These are phyloP conservation scores for Drosophila mimica DNA, from an alignment of 2,888 invertebrate species.

Conservation along the genomic window DNA sequence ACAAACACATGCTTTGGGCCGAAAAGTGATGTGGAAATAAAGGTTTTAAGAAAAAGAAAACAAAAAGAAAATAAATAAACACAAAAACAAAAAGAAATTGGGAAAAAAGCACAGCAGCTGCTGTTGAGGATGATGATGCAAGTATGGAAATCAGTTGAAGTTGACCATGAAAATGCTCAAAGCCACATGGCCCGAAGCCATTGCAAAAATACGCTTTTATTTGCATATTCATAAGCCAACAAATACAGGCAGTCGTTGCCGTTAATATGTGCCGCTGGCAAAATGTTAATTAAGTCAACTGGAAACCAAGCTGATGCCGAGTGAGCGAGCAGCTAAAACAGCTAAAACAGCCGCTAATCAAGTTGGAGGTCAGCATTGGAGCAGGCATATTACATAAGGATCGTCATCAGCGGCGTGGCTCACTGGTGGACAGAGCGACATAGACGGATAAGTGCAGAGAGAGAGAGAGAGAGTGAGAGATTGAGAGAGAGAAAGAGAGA, in stretches of 20 bases:
- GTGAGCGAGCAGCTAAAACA: slow-evolving; percentile 39
- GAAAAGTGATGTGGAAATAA: slow-evolving; percentile 31
- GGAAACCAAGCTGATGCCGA: slow-evolving; percentile 52
- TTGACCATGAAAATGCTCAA: slow-evolving; percentile 66
- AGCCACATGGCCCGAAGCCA: slow-evolving; percentile 44
- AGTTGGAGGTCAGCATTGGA: slow-evolving; percentile 73
- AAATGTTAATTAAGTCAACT: slow-evolving; percentile 72
- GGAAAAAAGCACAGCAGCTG: slow-evolving; percentile 1
- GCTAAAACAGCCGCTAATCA: slow-evolving; percentile 63
- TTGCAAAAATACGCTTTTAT: slow-evolving; percentile 52
- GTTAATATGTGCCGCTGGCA: slow-evolving; percentile 53
- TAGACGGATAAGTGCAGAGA: not conserved
- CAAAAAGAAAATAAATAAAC: not conserved
- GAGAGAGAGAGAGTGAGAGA: slow-evolving; percentile 3
- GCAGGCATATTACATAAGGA: slow-evolving; percentile 68
- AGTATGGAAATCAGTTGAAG: slow-evolving; percentile 52
- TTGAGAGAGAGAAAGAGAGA: not conserved
- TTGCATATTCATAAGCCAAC: slow-evolving; percentile 62
- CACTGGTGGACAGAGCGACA: not conserved
- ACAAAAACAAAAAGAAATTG: no score
- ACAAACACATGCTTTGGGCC: not conserved
- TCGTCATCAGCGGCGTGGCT: slow-evolving; percentile 15
- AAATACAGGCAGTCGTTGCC: slow-evolving; percentile 30
- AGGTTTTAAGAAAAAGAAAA: not conserved
- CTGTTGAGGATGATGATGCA: slow-evolving; percentile 31